Percentiles rank a stretch among this genome's conserved stretches.
These are phyloP conservation scores for Semnopithecus entellus DNA, from an alignment of 2,113 vertebrate species.

Conservation along the genomic window DNA sequence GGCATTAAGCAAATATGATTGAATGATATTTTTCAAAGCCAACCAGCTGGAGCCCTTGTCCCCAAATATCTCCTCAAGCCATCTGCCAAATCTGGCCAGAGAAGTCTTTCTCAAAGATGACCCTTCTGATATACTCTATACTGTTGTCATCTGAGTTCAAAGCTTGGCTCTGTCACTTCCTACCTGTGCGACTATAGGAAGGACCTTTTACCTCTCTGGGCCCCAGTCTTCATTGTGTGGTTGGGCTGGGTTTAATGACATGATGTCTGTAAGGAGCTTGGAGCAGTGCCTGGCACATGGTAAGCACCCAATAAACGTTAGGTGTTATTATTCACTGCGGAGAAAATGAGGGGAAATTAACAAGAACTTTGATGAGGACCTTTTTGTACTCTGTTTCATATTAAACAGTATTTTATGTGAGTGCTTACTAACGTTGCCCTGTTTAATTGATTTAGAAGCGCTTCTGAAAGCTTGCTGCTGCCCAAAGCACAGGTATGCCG, in stretches of 20 bases:
- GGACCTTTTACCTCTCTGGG: neutral
- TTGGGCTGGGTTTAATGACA: neutral
- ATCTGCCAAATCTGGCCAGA: too few species aligned
- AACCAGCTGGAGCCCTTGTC: neutral
- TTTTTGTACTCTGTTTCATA: constrained; percentile 22
- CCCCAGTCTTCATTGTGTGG: accelerated
- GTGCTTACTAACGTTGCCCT: neutral
- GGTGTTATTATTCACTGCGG: neutral
- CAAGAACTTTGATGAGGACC: constrained; percentile 24
- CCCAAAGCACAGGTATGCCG: neutral
- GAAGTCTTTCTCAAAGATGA: neutral
- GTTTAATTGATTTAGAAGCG: constrained; percentile 57
- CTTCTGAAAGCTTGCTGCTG: neutral
- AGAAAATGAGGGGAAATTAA: constrained; percentile 49
- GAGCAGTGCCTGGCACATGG: neutral
- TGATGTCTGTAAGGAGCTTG: neutral
- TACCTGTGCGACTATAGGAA: neutral
- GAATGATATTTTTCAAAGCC: neutral
- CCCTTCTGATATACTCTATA: neutral
- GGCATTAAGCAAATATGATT: neutral
- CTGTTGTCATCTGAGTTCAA: neutral
- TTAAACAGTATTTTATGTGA: constrained; percentile 18
- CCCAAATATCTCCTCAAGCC: neutral
- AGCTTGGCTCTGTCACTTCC: neutral
- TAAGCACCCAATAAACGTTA: neutral